Percentiles rank a stretch among this genome's conserved stretches.
Evolutionary conservation across 2,888 invertebrate genomes (phyloP).

Genomic region (Mystacides longicornis): DNA sequence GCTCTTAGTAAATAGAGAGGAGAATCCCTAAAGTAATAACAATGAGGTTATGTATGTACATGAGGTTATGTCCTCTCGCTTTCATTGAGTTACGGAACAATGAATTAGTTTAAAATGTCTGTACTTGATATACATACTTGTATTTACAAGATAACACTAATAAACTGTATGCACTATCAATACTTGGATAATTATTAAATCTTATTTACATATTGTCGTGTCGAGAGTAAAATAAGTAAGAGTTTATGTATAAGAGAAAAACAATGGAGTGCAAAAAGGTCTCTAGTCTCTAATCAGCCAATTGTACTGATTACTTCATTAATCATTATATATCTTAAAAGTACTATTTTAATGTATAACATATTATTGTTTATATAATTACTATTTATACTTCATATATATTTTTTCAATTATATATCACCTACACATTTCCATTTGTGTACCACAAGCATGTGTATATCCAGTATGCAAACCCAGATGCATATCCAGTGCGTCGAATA

Average conservation of each 20-base stretch:
- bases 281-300: conserved; percentile 21
- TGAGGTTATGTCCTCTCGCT: conserved; percentile 44
- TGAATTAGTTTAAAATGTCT: conserved; percentile 21
- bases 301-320: conserved; percentile 3
- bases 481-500: too few relatives aligned
- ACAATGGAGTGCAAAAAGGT: conserved; percentile 21
- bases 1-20: not conserved
- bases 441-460: too few relatives aligned
- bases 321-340: not conserved
- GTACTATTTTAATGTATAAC: too few relatives aligned
- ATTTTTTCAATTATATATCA: too few relatives aligned
- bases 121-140: conserved; percentile 22
- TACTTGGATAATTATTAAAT: conserved; percentile 30
- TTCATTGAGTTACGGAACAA: conserved; percentile 34
- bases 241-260: conserved; percentile 23
- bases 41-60: conserved; percentile 40
- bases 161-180: conserved; percentile 19
- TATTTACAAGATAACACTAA: conserved; percentile 16
- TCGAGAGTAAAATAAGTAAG: conserved; percentile 32
- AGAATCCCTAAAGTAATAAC: not conserved
- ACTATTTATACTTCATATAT: too few relatives aligned
- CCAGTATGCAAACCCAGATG: too few relatives aligned
- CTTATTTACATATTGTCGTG: conserved; percentile 53
- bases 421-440: too few relatives aligned
- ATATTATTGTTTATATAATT: too few relatives aligned